Evolutionary conservation across 2,888 invertebrate species (phyloP), one percentile per base, ranked within the genome.

Genomic region (Homarus gammarus): DNA sequence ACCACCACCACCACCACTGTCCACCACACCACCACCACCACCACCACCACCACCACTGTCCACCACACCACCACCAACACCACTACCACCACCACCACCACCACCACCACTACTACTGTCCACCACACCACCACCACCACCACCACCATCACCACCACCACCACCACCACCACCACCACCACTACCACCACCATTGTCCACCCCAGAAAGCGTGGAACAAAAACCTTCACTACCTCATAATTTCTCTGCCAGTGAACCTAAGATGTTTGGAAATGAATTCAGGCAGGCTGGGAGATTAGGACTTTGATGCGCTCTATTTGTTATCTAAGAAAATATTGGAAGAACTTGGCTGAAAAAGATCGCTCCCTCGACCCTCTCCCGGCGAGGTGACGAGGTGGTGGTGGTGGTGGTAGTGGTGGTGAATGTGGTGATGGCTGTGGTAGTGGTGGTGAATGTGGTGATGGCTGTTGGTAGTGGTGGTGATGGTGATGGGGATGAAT

Each of bases 221-320:
- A 49, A 31, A 79, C 82, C 27, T 22, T 44, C 40, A 31, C 61
- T 61, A 36, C 38, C 84, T 73, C 84, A 84, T 84, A 84, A 84
- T 84, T 84, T 84, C 84, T 51, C 84, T 84, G 51, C 75, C 49
- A 84, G 44, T 68, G 84, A 75, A 51, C 84, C 56, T 73, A 84
- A 84, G 84, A 84, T 84, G 84, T 84, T 84, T 84, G 84, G 84
- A 56, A 84, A 84, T 75, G 84, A 84, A 84, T 84, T 84, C 84
- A 84, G 84, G 75, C 75, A 72, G 84, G 84, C 56, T 75, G 36
- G 84, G 44, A 64, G 84, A 84, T 84, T 84, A 84, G 33, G 61
- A n/a, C 84, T 84, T 84, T 84, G 84, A 84, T 84, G 84, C 84
- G 56, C 84, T 84, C 84, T 84, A 84, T 84, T 36, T 84, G 84